phyloP scores from a whole-genome alignment of 2,113 vertebrate species.

The Eurystomus gularis region DNA sequence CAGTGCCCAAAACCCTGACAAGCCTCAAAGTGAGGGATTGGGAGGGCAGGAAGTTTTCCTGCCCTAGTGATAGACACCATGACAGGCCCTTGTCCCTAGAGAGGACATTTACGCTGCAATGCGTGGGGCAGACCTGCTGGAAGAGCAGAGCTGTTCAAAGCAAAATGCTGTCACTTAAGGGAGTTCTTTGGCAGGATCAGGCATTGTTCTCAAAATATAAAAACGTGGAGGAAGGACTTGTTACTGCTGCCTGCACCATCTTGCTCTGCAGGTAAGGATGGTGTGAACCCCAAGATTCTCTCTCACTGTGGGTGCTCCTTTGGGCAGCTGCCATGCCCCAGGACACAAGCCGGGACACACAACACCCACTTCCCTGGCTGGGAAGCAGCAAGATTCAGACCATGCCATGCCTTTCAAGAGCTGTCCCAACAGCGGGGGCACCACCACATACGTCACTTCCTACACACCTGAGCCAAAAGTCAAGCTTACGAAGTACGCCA shows the following conservation, averaged over 20 bases:
- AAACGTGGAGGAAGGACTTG: background rate
- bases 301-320: background rate
- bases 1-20: background rate
- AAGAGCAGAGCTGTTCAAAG: background rate
- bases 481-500: accelerated
- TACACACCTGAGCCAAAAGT: background rate
- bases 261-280: background rate
- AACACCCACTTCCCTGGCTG: too few relatives aligned
- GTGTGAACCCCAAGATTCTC: background rate
- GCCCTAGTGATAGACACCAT: accelerated
- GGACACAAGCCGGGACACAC: accelerated
- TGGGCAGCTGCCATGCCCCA: background rate
- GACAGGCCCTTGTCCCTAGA: background rate
- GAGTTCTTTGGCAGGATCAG: background rate
- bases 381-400: background rate
- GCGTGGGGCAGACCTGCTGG: accelerated
- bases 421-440: background rate
- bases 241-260: background rate
- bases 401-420: accelerated
- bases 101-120: background rate
- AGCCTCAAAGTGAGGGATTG: accelerated
- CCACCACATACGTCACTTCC: accelerated
- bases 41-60: background rate
- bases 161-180: accelerated
- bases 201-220: accelerated